These are phyloP conservation scores for Pandemis heparana DNA, from an alignment of 2,888 invertebrate genomes.

Conservation along the genomic window DNA sequence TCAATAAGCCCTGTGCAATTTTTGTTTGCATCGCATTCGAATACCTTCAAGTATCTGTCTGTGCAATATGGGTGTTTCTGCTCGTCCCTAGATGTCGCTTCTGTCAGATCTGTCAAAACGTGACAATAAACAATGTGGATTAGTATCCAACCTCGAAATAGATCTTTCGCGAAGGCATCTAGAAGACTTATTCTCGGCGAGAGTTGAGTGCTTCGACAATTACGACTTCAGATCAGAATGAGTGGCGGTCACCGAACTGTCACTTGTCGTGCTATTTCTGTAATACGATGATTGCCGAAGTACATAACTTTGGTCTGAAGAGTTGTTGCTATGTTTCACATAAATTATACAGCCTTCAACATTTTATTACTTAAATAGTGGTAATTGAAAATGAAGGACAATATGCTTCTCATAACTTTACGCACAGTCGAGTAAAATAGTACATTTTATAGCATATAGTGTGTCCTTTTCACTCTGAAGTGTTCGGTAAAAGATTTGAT, in stretches of 20 bases:
- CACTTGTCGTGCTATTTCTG: background rate
- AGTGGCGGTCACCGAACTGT: background rate
- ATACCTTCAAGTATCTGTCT: constrained; percentile 22
- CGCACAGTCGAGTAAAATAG: constrained; percentile 1
- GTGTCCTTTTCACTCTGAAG: constrained; percentile 10
- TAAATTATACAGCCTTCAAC: constrained; percentile 1
- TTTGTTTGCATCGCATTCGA: constrained; percentile 38
- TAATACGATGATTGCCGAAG: background rate
- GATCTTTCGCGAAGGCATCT: constrained; percentile 13
- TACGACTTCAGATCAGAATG: background rate
- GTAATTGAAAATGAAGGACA: constrained; percentile 4
- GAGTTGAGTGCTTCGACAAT: background rate
- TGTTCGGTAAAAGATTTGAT: constrained; percentile 14
- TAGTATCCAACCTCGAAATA: constrained; percentile 16
- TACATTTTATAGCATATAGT: background rate
- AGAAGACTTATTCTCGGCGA: background rate
- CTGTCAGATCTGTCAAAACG: constrained; percentile 17
- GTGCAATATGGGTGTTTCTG: constrained; percentile 34
- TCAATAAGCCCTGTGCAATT: constrained; percentile 37
- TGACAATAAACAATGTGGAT: constrained; percentile 29
- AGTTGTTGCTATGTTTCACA: constrained; percentile 25
- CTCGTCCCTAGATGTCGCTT: constrained; percentile 11
- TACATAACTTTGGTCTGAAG: background rate
- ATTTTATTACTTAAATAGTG: background rate
- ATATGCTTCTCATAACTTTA: constrained; percentile 6